A percentile compares a stretch with the other conserved stretches of the same genome.
These are phyloP conservation scores for Hipposideros armiger DNA, from an alignment of 2,113 vertebrate species.

Conservation along the genomic window DNA sequence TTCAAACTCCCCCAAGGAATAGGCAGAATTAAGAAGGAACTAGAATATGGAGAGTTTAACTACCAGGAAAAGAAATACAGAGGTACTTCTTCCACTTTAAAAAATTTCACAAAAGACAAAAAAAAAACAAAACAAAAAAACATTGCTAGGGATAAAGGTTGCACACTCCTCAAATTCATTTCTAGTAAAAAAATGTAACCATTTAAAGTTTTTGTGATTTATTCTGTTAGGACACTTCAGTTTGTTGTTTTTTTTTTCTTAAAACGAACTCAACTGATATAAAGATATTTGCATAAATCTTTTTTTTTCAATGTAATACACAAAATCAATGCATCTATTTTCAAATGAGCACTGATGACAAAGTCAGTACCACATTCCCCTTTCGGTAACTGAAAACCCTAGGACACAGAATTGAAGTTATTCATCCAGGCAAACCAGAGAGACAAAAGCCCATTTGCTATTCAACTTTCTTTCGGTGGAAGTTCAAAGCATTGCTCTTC, in stretches of 20 bases:
- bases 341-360: not conserved
- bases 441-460: constrained; percentile 70
- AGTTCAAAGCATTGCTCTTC: constrained; percentile 61
- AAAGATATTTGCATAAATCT: constrained; percentile 32
- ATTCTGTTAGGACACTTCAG: not conserved
- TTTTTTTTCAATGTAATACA: constrained; percentile 21
- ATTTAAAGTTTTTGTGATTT: constrained; percentile 17
- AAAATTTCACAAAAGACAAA: not conserved
- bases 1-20: not conserved
- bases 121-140: not conserved
- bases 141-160: constrained; percentile 14
- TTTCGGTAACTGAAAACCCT: constrained; percentile 52
- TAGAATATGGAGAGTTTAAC: constrained; percentile 13
- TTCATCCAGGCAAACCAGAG: constrained; percentile 53
- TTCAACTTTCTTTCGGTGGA: constrained; percentile 50
- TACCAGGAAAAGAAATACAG: not conserved
- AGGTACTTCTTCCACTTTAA: not conserved
- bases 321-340: constrained; percentile 43
- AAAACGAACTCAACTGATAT: constrained; percentile 2
- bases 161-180: constrained; percentile 19
- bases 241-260: constrained; percentile 39
- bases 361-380: constrained; percentile 13
- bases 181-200: not conserved
- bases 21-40: not conserved
- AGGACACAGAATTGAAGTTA: constrained; percentile 59